Evolutionary conservation across 2,113 vertebrate species (phyloP), one percentile per base, ranked within the genome.

Genomic region (Cryptomyrus ogoouensis): DNA sequence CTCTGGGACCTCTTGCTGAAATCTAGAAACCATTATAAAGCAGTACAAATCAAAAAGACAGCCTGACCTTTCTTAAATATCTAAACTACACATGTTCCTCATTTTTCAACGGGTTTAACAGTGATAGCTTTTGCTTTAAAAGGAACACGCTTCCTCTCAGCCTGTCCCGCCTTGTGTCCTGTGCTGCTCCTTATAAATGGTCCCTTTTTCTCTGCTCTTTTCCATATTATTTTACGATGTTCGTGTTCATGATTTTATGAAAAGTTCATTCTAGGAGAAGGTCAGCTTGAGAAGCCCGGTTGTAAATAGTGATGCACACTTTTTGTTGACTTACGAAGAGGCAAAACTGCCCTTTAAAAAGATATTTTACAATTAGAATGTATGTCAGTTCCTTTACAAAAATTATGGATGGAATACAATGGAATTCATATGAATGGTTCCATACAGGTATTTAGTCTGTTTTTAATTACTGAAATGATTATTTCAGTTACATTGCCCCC

Each of bases 381-480:
- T 21, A 10, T 87, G 27, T 87, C 47, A 35, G 17, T 50, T 47
- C 6, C 83, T 47, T 56, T 87, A 87, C 31, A 56, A 87, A 39
- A 15, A 31, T 24, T 2, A 87, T 85, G 66, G 80, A 84, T 10
- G 8, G 89, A 44, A 84, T 46, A 84, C 39, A n/a, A 12, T 24
- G 44, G 58, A 62, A 89, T 70, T 90, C 44, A 87, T 74, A 66
- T 62, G 53, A 52, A 89, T 91, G 89, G 91, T 88, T 52, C 90
- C 56, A 84, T 21, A 3, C 52, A 86, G 83, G 90, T 90, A 88
- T 92, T 92, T 91, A 83, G 27, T n/a, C n/a, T 90, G 87, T 83
- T 87, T n/a, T 74, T 91, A 88, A 93, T 92, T 93, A 91, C 77
- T 56, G 85, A 17, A 89, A 92, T 93, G 88, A 93, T 93, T 90